Conservation (phyloP, 2,113 vertebrate species). For the Canis aureus region DNA sequence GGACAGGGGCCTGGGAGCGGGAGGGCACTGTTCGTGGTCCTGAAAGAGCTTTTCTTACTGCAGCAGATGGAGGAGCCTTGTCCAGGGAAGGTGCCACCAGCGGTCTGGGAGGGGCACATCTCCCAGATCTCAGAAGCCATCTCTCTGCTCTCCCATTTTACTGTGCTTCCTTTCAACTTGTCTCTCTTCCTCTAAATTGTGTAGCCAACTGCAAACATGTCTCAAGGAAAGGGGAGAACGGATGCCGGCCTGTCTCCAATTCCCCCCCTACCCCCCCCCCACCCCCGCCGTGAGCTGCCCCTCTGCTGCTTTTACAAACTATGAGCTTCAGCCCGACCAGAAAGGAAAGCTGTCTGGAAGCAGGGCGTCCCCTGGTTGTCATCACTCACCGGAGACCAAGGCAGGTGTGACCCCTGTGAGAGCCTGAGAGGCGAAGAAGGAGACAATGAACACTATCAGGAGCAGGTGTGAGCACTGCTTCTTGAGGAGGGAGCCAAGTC, state of each 20-base stretch:
- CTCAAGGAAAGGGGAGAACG: background rate
- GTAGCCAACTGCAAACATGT: conserved; percentile 63
- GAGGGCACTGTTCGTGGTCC: conserved; percentile 52
- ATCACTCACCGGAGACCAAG: background rate
- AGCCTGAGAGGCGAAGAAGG: background rate
- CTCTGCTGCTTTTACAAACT: background rate
- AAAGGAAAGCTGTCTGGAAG: conserved; percentile 20
- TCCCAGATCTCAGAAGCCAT: conserved; percentile 52
- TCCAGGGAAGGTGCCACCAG: conserved; percentile 43
- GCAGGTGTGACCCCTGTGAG: background rate
- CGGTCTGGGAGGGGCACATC: conserved; percentile 54
- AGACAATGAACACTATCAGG: background rate
- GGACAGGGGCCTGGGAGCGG: background rate
- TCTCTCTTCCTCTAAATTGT: background rate
- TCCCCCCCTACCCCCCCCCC: too few species aligned
- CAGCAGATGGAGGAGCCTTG: conserved; percentile 61
- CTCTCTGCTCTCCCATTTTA: conserved; percentile 66
- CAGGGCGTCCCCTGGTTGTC: background rate
- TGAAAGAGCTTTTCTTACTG: conserved; percentile 57
- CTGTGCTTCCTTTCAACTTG: conserved; percentile 61
- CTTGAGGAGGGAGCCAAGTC: background rate
- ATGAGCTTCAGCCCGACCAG: background rate
- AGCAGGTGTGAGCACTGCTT: background rate
- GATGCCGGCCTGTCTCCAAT: background rate
- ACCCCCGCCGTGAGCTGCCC: background rate